Evolutionary conservation across 2,888 invertebrate genomes (phyloP).

Genomic region (Gymnosoma rotundatum): DNA sequence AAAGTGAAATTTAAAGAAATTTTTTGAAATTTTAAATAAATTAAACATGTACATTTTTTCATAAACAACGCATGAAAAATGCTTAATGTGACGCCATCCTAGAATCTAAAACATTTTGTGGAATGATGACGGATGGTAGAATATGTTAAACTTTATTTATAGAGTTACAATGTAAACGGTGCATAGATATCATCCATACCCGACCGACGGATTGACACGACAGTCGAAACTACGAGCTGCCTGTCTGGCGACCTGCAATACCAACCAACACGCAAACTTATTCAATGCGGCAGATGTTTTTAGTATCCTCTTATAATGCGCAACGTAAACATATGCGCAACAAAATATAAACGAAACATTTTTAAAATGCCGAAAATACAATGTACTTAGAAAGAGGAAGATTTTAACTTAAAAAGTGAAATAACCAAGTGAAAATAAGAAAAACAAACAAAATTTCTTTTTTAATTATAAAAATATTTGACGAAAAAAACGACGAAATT

Average conservation of each 20-base stretch:
- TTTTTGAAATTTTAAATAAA: neutral
- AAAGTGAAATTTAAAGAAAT: neutral
- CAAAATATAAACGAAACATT: conserved; percentile 48
- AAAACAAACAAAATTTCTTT: conserved; percentile 20
- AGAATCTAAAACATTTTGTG: neutral
- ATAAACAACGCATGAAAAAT: neutral
- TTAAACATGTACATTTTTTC: too few relatives aligned
- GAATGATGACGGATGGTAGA: conserved; percentile 56
- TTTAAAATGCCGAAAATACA: conserved; percentile 50
- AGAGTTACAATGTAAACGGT: conserved; percentile 60
- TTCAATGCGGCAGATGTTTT: conserved; percentile 56
- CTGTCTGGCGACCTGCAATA: conserved; percentile 7
- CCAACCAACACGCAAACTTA: conserved; percentile 7
- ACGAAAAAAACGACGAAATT: conserved; percentile 42
- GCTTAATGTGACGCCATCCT: neutral
- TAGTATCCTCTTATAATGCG: conserved; percentile 66
- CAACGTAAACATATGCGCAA: conserved; percentile 63
- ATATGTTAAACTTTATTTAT: conserved; percentile 73
- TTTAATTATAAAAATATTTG: conserved; percentile 25
- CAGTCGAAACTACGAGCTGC: neutral
- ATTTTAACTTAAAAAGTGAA: conserved; percentile 63
- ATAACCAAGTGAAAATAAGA: conserved; percentile 18
- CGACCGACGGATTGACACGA: conserved; percentile 12
- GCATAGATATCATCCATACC: conserved; percentile 33
- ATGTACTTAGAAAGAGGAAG: conserved; percentile 33